Conservation (phyloP, 2,888 invertebrate genomes). For the Mesorhabditis sp. region DNA sequence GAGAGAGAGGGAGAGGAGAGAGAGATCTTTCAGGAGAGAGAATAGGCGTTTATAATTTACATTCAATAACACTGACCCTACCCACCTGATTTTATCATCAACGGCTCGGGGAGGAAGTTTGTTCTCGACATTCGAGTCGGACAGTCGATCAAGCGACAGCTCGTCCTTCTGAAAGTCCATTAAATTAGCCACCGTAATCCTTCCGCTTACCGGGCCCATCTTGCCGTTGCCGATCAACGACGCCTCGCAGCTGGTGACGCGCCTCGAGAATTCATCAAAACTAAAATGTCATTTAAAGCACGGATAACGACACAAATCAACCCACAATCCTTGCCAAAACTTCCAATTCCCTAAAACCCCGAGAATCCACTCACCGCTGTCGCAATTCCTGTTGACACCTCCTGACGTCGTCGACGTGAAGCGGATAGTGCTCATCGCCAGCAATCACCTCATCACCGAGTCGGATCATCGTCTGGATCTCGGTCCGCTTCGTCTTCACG, state of each 20-base stretch:
- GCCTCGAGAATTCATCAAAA: constrained; percentile 27
- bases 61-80: constrained; percentile 12
- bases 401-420: constrained; percentile 2
- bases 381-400: neutral
- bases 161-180: constrained; percentile 30
- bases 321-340: too few species aligned
- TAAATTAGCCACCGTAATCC: too few species aligned
- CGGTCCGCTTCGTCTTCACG: constrained; percentile 12
- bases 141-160: constrained; percentile 44
- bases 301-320: too few species aligned
- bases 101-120: constrained; percentile 17
- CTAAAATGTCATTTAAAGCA: neutral
- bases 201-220: too few species aligned
- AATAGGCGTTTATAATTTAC: too few species aligned
- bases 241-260: constrained; percentile 31
- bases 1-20: too few species aligned
- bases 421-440: constrained; percentile 10
- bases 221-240: constrained; percentile 18
- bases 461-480: neutral
- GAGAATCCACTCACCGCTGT: neutral
- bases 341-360: neutral
- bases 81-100: constrained; percentile 17
- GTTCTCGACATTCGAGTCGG: constrained; percentile 43
- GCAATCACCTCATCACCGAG: neutral
- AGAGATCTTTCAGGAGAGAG: too few species aligned